Conservation (phyloP, 1,140 invertebrate genomes). For the Drosophila subpulchrella region DNA sequence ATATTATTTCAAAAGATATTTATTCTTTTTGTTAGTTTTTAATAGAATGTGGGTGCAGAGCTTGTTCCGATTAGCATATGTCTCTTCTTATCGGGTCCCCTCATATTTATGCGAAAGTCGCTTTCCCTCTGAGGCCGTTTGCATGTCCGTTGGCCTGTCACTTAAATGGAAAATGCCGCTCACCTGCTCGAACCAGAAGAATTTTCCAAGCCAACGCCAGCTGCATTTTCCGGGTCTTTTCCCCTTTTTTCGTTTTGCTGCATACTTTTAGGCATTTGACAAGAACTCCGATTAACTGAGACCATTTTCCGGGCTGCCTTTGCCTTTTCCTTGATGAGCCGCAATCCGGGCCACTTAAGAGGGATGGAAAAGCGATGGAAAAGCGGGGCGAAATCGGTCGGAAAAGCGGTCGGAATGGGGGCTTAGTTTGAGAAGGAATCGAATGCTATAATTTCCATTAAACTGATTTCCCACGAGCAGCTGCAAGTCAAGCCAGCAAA, state of each 20-base stretch:
- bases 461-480: conserved; percentile 78
- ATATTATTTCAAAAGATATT: no score
- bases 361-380: conserved; percentile 6
- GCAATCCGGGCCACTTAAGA: conserved; percentile 52
- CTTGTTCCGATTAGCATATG: no score
- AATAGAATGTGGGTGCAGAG: no score
- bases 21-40: no score
- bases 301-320: conserved; percentile 11
- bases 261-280: conserved; percentile 70
- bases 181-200: conserved; percentile 17
- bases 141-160: conserved; percentile 70
- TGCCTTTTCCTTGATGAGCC: conserved; percentile 32
- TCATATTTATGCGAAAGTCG: background rate
- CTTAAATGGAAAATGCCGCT: conserved; percentile 42
- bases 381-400: background rate
- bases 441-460: conserved; percentile 83
- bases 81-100: no score
- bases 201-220: conserved; percentile 46
- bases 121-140: conserved; percentile 25
- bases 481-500: conserved; percentile 69
- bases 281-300: conserved; percentile 34
- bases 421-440: conserved; percentile 76
- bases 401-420: background rate
- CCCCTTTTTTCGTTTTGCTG: conserved; percentile 26
- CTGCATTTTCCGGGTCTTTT: background rate